A percentile compares a stretch with the other conserved stretches of the same genome.
phyloP scores from a whole-genome alignment of 2,797 vertebrate species.

The Alfaro cultratus region DNA sequence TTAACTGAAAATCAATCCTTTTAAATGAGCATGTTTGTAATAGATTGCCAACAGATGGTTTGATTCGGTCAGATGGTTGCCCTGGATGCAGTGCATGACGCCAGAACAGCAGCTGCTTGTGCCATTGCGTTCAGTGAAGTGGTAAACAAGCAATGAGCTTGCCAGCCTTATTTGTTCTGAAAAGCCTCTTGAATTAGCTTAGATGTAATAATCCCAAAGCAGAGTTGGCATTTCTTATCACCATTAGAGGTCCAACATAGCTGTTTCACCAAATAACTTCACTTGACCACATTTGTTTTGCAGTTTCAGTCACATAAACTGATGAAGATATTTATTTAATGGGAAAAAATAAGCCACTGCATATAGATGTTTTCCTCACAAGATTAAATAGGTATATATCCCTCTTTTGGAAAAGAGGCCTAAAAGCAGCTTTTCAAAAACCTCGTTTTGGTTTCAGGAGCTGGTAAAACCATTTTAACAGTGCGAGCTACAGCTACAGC shows the following conservation, averaged over 20 bases:
- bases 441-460: not conserved
- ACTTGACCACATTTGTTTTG: not conserved
- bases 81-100: conserved; percentile 9
- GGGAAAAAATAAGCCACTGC: not conserved
- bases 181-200: conserved; percentile 9
- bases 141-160: conserved; percentile 39
- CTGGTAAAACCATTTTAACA: not conserved
- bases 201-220: conserved; percentile 11
- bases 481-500: not conserved
- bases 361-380: not conserved
- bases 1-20: conserved; percentile 45
- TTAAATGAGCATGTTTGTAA: conserved; percentile 21
- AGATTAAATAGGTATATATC: not conserved
- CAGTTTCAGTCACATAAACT: not conserved
- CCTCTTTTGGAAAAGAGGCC: not conserved
- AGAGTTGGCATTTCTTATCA: conserved; percentile 16
- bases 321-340: not conserved
- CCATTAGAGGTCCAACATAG: not conserved
- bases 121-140: conserved; percentile 33
- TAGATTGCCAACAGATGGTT: conserved; percentile 33
- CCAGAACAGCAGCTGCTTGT: conserved; percentile 43
- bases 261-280: conserved; percentile 4
- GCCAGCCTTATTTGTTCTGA: conserved; percentile 23
- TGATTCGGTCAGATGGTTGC: conserved; percentile 28
- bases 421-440: not conserved